These are phyloP conservation scores for Drosophila vallismaia DNA, from an alignment of 2,888 invertebrate genomes.

Conservation along the genomic window DNA sequence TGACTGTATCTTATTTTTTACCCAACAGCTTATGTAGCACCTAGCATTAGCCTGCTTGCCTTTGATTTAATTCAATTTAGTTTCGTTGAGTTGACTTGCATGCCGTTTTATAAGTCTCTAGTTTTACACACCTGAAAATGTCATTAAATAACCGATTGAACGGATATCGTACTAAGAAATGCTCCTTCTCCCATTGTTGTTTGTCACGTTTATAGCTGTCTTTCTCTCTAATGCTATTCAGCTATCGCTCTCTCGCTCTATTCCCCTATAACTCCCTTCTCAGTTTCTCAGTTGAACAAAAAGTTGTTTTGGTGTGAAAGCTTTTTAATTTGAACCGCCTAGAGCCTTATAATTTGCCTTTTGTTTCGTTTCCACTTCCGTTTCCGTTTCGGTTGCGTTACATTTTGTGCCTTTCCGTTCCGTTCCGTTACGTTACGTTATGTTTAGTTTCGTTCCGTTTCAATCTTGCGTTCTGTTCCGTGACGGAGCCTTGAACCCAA, in stretches of 20 bases:
- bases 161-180: conserved; percentile 7
- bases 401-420: conserved; percentile 30
- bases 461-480: conserved; percentile 33
- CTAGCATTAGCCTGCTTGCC: conserved; percentile 32
- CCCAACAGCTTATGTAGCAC: conserved; percentile 23
- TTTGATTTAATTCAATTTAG: conserved; percentile 15
- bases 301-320: conserved; percentile 35
- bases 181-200: conserved; percentile 6
- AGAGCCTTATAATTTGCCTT: conserved; percentile 26
- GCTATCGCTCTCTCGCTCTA: conserved; percentile 15
- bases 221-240: conserved; percentile 22
- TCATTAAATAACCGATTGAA: neutral
- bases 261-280: conserved; percentile 1
- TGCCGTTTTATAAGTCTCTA: conserved; percentile 2
- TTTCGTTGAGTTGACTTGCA: conserved; percentile 25
- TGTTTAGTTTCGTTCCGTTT: conserved; percentile 51
- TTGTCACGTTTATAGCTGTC: conserved; percentile 23
- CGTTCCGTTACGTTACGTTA: conserved; percentile 34
- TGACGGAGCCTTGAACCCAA: conserved; percentile 33
- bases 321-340: conserved; percentile 37
- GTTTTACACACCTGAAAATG: conserved; percentile 9
- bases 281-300: neutral
- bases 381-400: conserved; percentile 38
- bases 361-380: conserved; percentile 8
- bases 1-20: conserved; percentile 18